Evolutionary conservation across 1,140 invertebrate species (phyloP).

Genomic region (Eupeodes corollae): DNA sequence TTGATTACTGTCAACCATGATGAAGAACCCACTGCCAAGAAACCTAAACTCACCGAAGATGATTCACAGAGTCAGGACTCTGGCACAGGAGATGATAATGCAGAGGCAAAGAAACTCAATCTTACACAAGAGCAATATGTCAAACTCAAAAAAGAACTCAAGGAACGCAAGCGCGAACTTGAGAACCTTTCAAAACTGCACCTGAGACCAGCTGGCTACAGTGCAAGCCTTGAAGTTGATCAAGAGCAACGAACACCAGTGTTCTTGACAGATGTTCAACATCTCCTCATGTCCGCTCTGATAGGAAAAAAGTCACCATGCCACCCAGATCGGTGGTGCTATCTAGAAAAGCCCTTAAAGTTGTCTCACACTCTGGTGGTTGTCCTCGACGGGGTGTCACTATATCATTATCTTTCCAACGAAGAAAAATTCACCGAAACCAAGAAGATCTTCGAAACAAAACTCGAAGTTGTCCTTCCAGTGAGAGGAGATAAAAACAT

Average conservation of each 20-base stretch:
- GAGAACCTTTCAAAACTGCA: constrained; percentile 44
- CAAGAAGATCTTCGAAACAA: constrained; percentile 47
- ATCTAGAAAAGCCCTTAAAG: constrained; percentile 57
- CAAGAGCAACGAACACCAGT: constrained; percentile 55
- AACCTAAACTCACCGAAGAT: constrained; percentile 9
- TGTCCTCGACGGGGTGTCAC: constrained; percentile 64
- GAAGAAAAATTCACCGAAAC: constrained; percentile 49
- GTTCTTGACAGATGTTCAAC: constrained; percentile 69
- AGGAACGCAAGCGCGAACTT: constrained; percentile 43
- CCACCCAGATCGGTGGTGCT: constrained; percentile 64
- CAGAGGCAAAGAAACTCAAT: constrained; percentile 2
- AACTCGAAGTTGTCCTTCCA: constrained; percentile 64
- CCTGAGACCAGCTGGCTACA: constrained; percentile 48
- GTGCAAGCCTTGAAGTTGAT: constrained; percentile 44
- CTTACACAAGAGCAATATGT: constrained; percentile 43
- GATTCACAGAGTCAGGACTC: constrained; percentile 13
- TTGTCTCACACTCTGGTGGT: constrained; percentile 60
- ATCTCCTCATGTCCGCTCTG: constrained; percentile 65
- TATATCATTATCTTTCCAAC: constrained; percentile 58
- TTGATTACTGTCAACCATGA: not conserved
- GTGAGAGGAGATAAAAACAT: constrained; percentile 55
- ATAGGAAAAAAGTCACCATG: constrained; percentile 58
- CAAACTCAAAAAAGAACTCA: constrained; percentile 43
- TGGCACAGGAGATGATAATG: constrained; percentile 11
- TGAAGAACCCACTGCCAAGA: not conserved